Base-by-base conservation (phyloP, 2,888 invertebrate genomes). In the Cremastinae sp. region DNA sequence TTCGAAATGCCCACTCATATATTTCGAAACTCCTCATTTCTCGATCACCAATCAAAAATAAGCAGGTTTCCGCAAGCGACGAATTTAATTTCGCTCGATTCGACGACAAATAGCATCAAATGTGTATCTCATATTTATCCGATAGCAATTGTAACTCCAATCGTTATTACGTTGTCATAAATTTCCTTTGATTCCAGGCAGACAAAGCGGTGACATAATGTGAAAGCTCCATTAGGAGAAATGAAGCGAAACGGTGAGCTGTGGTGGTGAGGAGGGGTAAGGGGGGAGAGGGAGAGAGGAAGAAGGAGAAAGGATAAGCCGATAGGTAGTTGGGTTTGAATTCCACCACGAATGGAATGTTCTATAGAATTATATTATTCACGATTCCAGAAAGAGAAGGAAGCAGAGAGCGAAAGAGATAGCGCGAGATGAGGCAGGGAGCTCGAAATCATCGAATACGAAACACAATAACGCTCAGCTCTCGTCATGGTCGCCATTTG, bases 401-500 rank as follows among this genome's bases (percentile, higher is more conserved):
- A 69, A 36, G 49, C 20, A 58, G 56, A 49, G 38, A 28, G 58
- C 7, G 36, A 22, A 51, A 38, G n/a, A 16, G 58, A 43, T 12
- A 14, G 28, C 16, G 54, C 41, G 54, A n/a, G 47, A 53, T 8
- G 16, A 43, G 8, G 45, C 66, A 34, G 53, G 61, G 41, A 69
- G 73, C 73, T 73, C 65, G 76, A 61, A 76, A 76, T 76, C 76
- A 76, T 76, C 73, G 69, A 76, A 76, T 76, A 59, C 73, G 61
- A 76, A 76, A 76, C 69, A 54, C 76, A 65, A 73, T 65, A 73
- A 74, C 71, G 66, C 66, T 75, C 58, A 41, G 68, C 65, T 61
- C 71, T 69, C 78, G 66, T 78, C 73, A 75, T 76, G 65, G 75
- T 76, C 70, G 68, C 73, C 71, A 76, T 78, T 78, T 64, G 70